phyloP scores from a whole-genome alignment of 2,888 invertebrate genomes.

The Lutraria lutraria region DNA sequence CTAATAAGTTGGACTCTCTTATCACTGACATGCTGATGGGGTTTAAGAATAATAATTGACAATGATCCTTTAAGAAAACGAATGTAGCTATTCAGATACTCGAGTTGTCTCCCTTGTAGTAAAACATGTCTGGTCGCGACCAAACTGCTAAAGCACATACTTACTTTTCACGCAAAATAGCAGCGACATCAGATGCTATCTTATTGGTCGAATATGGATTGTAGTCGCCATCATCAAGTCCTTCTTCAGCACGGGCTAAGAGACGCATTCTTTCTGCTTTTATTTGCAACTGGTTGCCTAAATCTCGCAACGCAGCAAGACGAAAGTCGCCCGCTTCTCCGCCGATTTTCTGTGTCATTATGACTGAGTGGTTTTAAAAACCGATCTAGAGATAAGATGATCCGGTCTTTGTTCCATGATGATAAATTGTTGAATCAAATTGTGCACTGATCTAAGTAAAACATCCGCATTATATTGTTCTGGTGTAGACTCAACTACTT shows the following conservation, averaged over 20 bases:
- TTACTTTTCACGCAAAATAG: conserved; percentile 33
- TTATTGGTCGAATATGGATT: conserved; percentile 66
- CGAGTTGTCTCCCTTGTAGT: conserved; percentile 54
- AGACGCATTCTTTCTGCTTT: conserved; percentile 76
- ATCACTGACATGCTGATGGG: no score
- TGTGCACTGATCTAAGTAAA: background rate
- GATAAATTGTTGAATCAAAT: background rate
- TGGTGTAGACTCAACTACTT: background rate
- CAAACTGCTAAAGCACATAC: background rate
- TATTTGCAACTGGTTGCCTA: conserved; percentile 72
- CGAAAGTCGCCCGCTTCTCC: conserved; percentile 25
- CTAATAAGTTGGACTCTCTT: no score
- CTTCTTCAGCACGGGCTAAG: conserved; percentile 74
- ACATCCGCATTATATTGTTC: background rate
- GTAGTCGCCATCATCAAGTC: conserved; percentile 69
- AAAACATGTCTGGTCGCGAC: conserved; percentile 48
- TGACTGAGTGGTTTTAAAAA: background rate
- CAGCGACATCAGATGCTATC: background rate
- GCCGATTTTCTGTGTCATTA: conserved; percentile 19
- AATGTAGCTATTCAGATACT: background rate
- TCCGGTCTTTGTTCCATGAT: background rate
- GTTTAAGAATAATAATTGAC: no score
- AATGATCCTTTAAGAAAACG: no score
- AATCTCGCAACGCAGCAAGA: conserved; percentile 61
- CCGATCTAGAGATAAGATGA: background rate